Conservation (phyloP, 2,797 vertebrate species). For the Phrynocephalus guinanensis region DNA sequence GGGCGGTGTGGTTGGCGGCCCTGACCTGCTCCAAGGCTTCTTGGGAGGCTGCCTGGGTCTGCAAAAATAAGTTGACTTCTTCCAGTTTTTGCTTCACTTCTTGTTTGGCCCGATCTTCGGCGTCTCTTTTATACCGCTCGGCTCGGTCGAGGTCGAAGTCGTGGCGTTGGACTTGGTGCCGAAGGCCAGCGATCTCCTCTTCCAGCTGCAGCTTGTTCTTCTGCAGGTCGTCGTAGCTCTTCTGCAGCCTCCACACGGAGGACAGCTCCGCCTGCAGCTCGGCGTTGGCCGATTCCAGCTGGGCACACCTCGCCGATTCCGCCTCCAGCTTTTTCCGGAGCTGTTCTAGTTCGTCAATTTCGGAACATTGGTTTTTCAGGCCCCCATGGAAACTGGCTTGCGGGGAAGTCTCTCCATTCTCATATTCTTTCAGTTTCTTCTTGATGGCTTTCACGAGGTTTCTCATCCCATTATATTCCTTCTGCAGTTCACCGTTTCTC, state of each 20-base stretch:
- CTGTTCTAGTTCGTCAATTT: no score
- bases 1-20: no score
- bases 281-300: constrained; percentile 82
- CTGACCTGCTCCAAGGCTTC: no score
- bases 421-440: no score
- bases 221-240: constrained; percentile 72
- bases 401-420: no score
- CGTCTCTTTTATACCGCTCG: constrained; percentile 83
- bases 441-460: no score
- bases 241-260: constrained; percentile 68
- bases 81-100: constrained; percentile 85
- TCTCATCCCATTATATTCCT: no score
- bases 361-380: no score
- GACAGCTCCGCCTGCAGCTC: constrained; percentile 84
- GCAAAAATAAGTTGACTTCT: constrained; percentile 91
- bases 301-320: constrained; percentile 77
- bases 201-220: constrained; percentile 84
- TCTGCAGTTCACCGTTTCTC: no score
- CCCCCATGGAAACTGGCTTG: no score
- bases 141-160: constrained; percentile 79
- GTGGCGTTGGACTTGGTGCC: constrained; percentile 69
- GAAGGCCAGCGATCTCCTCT: constrained; percentile 83
- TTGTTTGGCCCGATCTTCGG: constrained; percentile 86
- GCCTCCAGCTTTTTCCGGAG: constrained; percentile 75
- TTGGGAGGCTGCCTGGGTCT: constrained; percentile 60